A percentile compares a stretch with the other conserved stretches of the same genome.
Evolutionary conservation across 2,113 vertebrate species (phyloP).

Genomic region (Capricornis sumatraensis): DNA sequence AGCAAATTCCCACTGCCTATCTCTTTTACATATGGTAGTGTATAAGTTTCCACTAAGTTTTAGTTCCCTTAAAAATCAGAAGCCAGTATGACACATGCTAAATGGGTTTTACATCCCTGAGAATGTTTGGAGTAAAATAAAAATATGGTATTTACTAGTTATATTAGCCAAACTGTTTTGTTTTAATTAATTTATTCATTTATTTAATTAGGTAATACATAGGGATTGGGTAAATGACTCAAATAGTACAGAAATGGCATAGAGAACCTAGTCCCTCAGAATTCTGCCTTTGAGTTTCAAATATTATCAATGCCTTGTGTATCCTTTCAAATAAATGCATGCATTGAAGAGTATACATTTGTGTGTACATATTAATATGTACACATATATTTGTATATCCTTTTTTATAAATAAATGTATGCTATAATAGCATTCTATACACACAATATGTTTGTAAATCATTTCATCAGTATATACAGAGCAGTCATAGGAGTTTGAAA

Average conservation of each 20-base stretch:
- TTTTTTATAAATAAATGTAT: not conserved
- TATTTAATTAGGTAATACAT: not conserved
- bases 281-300: not conserved
- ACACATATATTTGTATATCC: not conserved
- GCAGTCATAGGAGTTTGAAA: not conserved
- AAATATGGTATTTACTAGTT: not conserved
- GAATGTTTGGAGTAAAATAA: conserved; percentile 1
- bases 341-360: not conserved
- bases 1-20: not conserved
- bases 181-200: not conserved
- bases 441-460: not conserved
- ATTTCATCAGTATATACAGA: not conserved
- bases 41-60: not conserved
- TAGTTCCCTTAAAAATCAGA: not conserved
- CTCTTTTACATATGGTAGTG: not conserved
- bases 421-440: not conserved
- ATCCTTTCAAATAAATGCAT: conserved; percentile 6
- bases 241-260: not conserved
- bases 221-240: not conserved
- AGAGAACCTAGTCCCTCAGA: not conserved
- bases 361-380: not conserved
- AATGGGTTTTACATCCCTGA: not conserved
- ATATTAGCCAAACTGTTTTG: not conserved
- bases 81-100: not conserved
- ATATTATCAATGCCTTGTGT: not conserved